phyloP scores from a whole-genome alignment of 2,888 invertebrate genomes.

The Calameuta idolon region DNA sequence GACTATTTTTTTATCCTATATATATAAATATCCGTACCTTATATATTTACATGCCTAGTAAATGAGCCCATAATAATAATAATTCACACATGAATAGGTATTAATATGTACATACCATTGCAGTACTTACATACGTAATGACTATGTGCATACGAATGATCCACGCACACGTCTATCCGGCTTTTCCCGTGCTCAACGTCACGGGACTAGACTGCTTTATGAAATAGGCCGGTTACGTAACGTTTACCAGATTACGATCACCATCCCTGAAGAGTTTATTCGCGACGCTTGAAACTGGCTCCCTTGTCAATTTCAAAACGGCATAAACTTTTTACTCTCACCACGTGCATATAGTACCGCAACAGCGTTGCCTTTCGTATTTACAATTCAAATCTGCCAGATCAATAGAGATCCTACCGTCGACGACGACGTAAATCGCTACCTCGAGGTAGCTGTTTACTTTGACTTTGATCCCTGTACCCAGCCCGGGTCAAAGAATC shows the following conservation, averaged over 20 bases:
- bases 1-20: background rate
- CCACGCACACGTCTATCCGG: no score
- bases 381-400: slow-evolving; percentile 53
- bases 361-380: slow-evolving; percentile 36
- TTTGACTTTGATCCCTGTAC: background rate
- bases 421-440: background rate
- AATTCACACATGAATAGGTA: background rate
- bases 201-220: background rate
- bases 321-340: slow-evolving; percentile 40
- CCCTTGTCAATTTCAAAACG: background rate
- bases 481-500: background rate
- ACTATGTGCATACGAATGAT: background rate
- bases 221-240: background rate
- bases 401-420: slow-evolving; percentile 40
- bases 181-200: background rate
- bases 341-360: slow-evolving; percentile 38
- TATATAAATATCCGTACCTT: background rate
- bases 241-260: background rate
- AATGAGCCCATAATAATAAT: background rate
- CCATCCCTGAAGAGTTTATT: background rate
- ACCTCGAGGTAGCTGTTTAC: background rate
- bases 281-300: background rate
- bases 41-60: background rate
- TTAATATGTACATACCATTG: background rate
- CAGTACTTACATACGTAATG: background rate